These are phyloP conservation scores for Phylloscopus collybita DNA, from an alignment of 2,797 vertebrate species.

Conservation along the genomic window DNA sequence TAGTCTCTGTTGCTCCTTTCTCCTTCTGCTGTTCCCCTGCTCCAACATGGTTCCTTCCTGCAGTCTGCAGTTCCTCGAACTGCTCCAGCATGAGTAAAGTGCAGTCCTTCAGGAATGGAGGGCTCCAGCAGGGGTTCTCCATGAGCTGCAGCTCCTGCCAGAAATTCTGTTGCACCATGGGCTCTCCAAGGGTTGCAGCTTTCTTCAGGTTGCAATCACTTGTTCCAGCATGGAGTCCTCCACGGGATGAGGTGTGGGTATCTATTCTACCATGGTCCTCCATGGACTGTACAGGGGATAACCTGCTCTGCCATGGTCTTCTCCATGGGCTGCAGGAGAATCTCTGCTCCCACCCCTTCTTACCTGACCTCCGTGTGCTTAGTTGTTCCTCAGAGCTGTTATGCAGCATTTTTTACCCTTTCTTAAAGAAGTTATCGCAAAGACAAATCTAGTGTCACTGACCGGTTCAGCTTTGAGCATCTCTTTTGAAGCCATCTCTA, in stretches of 20 bases:
- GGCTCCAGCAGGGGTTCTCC: not conserved
- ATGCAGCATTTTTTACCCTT: not conserved
- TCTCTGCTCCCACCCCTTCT: not conserved
- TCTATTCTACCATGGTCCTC: not conserved
- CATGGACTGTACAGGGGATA: not conserved
- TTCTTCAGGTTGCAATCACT: not conserved
- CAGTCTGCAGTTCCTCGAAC: not conserved
- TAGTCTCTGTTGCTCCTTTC: not conserved
- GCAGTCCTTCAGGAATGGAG: not conserved
- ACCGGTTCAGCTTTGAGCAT: not conserved
- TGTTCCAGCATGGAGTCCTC: not conserved
- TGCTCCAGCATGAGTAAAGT: rapidly evolving
- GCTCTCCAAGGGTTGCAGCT: not conserved
- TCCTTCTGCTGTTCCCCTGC: not conserved
- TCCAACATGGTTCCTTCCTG: rapidly evolving
- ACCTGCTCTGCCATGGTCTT: not conserved
- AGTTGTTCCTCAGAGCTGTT: rapidly evolving
- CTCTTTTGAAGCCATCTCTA: not conserved
- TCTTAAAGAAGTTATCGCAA: not conserved
- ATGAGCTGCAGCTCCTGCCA: rapidly evolving
- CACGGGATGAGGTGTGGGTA: not conserved
- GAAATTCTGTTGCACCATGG: not conserved
- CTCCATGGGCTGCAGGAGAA: not conserved
- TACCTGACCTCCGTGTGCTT: not conserved
- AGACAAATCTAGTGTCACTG: rapidly evolving